phyloP scores from a whole-genome alignment of 2,888 invertebrate species.

The Liopterus haemorrhoidalis region DNA sequence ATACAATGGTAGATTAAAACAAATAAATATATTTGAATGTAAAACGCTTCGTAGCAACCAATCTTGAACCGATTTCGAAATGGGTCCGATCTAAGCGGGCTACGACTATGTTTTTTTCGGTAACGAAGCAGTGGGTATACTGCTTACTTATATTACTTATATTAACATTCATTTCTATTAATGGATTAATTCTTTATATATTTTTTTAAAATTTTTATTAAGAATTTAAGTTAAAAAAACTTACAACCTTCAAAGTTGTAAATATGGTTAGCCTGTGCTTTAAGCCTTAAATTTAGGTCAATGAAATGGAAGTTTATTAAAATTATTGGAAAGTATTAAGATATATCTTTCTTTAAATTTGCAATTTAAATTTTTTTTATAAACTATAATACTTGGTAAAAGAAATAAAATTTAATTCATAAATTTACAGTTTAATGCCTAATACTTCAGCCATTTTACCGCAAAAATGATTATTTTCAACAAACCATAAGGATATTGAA shows the following conservation, averaged over 20 bases:
- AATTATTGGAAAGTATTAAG: conserved; percentile 9
- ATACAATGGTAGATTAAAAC: too few relatives aligned
- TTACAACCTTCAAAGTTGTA: conserved; percentile 60
- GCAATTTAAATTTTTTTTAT: conserved; percentile 57
- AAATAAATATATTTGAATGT: too few relatives aligned
- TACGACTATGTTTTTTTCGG: too few relatives aligned
- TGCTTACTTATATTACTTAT: conserved; percentile 36
- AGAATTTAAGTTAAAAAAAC: conserved; percentile 58
- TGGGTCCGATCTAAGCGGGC: too few relatives aligned
- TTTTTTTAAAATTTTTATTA: conserved; percentile 22
- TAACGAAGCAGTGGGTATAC: too few relatives aligned
- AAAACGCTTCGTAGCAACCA: too few relatives aligned
- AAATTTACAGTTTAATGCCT: conserved; percentile 63
- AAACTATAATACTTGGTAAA: conserved; percentile 53
- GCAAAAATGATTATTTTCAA: conserved; percentile 63
- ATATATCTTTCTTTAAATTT: conserved; percentile 52
- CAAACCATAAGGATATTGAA: conserved; percentile 73
- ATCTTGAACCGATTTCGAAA: too few relatives aligned
- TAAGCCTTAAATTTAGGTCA: conserved; percentile 54
- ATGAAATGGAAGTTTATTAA: conserved; percentile 1
- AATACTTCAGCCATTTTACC: conserved; percentile 58
- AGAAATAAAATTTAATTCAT: conserved; percentile 50
- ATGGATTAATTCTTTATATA: conserved; percentile 35
- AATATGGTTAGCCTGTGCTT: conserved; percentile 52
- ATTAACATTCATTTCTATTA: conserved; percentile 35